Evolutionary conservation across 1,140 invertebrate genomes (phyloP).

Genomic region (Bombus sibiricus): DNA sequence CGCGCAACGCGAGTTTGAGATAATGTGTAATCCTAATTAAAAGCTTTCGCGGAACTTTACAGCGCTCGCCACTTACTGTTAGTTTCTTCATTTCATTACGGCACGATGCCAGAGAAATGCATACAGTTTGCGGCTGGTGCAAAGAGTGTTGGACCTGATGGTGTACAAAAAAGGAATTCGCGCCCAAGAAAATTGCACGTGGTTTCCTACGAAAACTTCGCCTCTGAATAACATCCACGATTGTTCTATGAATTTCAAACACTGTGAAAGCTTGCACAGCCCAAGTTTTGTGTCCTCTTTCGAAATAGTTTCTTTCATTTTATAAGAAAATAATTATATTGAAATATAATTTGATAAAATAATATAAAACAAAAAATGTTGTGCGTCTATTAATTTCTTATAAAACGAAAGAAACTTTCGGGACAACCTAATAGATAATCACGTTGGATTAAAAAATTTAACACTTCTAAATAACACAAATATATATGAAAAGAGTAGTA

Average conservation of each 20-base stretch:
- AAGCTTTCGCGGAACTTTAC: conserved; percentile 39
- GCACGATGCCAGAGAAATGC: not conserved
- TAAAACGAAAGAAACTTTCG: too few relatives aligned
- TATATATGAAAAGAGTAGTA: too few relatives aligned
- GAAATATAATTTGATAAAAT: too few relatives aligned
- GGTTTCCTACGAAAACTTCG: not conserved
- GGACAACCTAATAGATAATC: too few relatives aligned
- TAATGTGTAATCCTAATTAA: conserved; percentile 51
- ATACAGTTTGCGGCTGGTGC: not conserved
- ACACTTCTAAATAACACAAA: too few relatives aligned
- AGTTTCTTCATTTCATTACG: conserved; percentile 30
- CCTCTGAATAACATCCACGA: not conserved
- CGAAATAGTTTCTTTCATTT: not conserved
- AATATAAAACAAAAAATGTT: too few relatives aligned
- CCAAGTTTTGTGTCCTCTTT: too few relatives aligned
- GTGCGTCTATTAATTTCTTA: too few relatives aligned
- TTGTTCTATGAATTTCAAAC: not conserved
- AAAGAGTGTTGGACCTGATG: not conserved
- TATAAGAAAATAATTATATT: too few relatives aligned
- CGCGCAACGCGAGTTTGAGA: not conserved
- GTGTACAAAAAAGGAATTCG: not conserved
- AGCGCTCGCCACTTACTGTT: conserved; percentile 19
- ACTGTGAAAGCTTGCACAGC: not conserved
- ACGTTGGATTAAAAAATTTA: too few relatives aligned
- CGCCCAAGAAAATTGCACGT: not conserved